These are phyloP conservation scores for Lepus europaeus DNA, from an alignment of 2,113 vertebrate species.

Conservation along the genomic window DNA sequence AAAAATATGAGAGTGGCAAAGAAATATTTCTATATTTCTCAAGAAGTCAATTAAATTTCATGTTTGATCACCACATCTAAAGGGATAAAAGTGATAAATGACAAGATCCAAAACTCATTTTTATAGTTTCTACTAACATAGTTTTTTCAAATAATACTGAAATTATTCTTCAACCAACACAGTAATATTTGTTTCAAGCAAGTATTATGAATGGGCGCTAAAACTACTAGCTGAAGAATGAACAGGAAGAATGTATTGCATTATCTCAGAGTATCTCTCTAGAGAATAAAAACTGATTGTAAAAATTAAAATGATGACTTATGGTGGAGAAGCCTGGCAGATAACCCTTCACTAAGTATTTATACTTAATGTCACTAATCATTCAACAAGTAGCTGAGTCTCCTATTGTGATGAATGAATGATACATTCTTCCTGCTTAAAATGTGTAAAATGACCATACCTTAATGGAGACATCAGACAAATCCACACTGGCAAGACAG, in stretches of 20 bases:
- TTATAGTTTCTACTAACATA: neutral
- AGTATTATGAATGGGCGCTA: neutral
- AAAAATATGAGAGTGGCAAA: neutral
- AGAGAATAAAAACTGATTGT: neutral
- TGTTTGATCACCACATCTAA: neutral
- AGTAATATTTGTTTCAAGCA: neutral
- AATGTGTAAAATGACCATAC: neutral
- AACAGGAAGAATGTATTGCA: neutral
- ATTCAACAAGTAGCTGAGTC: neutral
- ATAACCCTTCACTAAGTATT: neutral
- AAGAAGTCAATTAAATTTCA: neutral
- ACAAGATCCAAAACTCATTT: neutral
- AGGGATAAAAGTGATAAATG: constrained; percentile 25
- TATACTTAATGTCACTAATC: neutral
- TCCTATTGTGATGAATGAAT: neutral
- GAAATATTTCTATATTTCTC: neutral
- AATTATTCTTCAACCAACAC: neutral
- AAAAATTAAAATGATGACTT: neutral
- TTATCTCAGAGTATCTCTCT: neutral
- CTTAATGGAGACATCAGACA: neutral
- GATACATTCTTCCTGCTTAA: neutral
- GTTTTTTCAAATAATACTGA: neutral
- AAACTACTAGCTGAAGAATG: neutral
- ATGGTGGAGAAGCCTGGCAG: neutral
- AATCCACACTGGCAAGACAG: neutral